Evolutionary conservation across 2,113 vertebrate genomes (phyloP), one percentile per base, ranked within the genome.

Genomic region (Octodon degus): DNA sequence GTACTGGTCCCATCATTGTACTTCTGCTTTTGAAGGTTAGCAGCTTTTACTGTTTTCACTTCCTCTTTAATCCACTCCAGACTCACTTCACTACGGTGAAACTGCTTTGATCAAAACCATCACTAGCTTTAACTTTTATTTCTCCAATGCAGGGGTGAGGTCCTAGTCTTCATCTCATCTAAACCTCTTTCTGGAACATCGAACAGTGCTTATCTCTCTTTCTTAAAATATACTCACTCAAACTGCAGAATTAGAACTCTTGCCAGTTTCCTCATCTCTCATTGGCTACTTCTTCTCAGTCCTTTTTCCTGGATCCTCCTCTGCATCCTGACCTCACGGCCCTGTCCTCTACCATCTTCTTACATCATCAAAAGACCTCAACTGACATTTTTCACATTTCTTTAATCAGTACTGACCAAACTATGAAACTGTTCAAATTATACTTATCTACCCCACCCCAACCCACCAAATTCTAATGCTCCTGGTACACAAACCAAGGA

Each of bases 21-120:
- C 6, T 86, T 34, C 14, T 93, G 53, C 62, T 40, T 91, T 67
- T 74, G 37, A 72, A 97, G 91, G 40, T 80, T 34, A 93, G 37
- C 40, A 90, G 16, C 47, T 86, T 62, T 91, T 88, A 47, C 14
- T 76, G 2, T 62, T 32, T 55, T 82, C 25, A 55, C 67, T 95
- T 93, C 58, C 60, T 62, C 91, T 79, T 72, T 70, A 47, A 89
- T 47, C 24, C 13, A 86, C 17, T 74, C 4, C 40, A 55, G 37
- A 92, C 84, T 37, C 58, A 84, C 17, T 80, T 84, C 22, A 63
- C n/a, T 9, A n/a, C 2, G 58, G 43, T 14, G 14, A 77, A 58
- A 79, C 5, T 83, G 62, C 32, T 43, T 86, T 47, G 43, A n/a
- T 84, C 76, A 74, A 90, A 70, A 88, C 60, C 47, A 86, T 40